Evolutionary conservation across 2,113 vertebrate genomes (phyloP), one percentile per base, ranked within the genome.

Genomic region (Recurvirostra avosetta): DNA sequence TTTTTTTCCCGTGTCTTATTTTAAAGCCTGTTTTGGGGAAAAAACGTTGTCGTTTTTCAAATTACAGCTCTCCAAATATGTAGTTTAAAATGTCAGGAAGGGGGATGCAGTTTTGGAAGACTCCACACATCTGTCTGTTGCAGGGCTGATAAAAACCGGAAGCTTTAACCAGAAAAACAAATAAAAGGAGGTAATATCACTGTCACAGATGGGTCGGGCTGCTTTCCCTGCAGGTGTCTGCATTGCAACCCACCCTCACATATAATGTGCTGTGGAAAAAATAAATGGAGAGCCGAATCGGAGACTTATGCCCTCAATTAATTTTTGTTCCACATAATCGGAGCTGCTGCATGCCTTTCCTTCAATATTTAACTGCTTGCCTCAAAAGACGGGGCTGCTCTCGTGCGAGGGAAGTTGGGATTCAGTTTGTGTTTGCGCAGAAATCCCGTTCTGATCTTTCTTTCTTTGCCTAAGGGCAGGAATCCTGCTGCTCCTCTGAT

Each of bases 251-350:
- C 71, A 40, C 74, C 17, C 41, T 86, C 53, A 26, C 53, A 16
- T 59, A 27, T 90, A 94, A 92, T 76, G 62, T 82, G 84, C 91
- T 86, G 84, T 95, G 91, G 62, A 96, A 94, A 94, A 95, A 91
- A 77, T 58, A 95, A 95, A 95, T 92, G 71, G 89, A 92, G 72
- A 94, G 59, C 71, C 4, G 11, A 95, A 90, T 47, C 2, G 1
- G 93, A 94, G 93, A 63, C 91, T 97, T 94, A 86, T 71, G 84
- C 93, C 91, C 81, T 96, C 96, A 88, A 94, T 97, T 97, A 97
- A 92, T 94, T 95, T 95, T 79, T 90, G 93, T 97, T 97, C 93
- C 93, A 88, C 87, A 80, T 97, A 96, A 96, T 96, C 4, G 0
- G 86, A 66, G 63, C 71, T 59, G 84, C 91, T 93, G 67, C 87